phyloP scores from a whole-genome alignment of 2,888 invertebrate species.

The Erannis defoliaria region DNA sequence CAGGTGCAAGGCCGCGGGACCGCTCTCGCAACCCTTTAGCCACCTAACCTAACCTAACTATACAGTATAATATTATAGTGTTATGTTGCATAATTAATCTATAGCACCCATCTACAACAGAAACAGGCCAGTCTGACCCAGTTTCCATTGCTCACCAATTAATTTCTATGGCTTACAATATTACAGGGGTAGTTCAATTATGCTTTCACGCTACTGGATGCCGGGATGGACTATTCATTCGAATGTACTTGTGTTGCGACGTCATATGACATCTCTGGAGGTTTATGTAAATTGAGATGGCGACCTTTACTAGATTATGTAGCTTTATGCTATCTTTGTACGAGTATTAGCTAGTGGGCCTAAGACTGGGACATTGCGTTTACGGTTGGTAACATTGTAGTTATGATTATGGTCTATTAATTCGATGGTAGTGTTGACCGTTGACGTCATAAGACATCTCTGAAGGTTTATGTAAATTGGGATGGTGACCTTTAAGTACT shows the following conservation, averaged over 20 bases:
- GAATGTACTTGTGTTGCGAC: neutral
- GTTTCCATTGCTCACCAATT: slow-evolving; percentile 34
- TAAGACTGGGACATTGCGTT: neutral
- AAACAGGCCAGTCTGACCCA: slow-evolving; percentile 31
- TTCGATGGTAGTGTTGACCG: too few species aligned
- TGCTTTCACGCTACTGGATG: slow-evolving; percentile 17
- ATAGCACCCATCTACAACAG: slow-evolving; percentile 6
- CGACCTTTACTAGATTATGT: slow-evolving; percentile 1
- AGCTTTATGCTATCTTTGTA: neutral
- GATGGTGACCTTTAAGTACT: too few species aligned
- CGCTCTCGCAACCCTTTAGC: too few species aligned
- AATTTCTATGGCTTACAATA: slow-evolving; percentile 39
- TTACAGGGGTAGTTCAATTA: slow-evolving; percentile 31
- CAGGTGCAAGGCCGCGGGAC: too few species aligned
- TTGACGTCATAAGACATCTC: too few species aligned
- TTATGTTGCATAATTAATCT: neutral
- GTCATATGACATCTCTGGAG: neutral
- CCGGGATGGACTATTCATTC: slow-evolving; percentile 10
- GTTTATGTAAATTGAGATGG: neutral
- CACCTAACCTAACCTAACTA: too few species aligned
- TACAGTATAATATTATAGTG: too few species aligned
- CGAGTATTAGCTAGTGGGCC: neutral
- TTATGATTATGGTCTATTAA: neutral
- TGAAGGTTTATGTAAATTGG: too few species aligned
- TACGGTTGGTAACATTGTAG: neutral